A percentile compares a stretch with the other conserved stretches of the same genome.
phyloP scores from a whole-genome alignment of 2,113 vertebrate species.

The Tauraco erythrolophus region DNA sequence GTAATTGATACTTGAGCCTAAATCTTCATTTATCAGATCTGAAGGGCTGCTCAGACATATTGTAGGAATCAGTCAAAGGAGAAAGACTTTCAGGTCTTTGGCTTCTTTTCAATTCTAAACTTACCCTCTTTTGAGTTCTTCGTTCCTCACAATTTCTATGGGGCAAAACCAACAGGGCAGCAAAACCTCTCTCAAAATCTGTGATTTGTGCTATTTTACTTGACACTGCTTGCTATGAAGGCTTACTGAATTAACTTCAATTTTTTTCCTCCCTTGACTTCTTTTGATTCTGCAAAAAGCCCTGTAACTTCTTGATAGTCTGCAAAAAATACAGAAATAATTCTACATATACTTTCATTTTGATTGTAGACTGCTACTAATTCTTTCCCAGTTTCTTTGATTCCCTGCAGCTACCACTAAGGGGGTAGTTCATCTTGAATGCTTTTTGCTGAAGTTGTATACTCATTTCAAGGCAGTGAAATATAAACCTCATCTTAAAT shows the following conservation, averaged over 20 bases:
- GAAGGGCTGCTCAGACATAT: neutral
- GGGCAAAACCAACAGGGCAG: neutral
- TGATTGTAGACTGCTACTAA: neutral
- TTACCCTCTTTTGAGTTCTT: neutral
- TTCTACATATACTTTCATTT: neutral
- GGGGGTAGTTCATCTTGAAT: neutral
- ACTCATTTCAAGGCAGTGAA: neutral
- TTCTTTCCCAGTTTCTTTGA: neutral
- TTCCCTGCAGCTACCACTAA: neutral
- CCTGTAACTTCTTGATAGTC: neutral
- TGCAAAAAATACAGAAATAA: neutral
- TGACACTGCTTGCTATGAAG: neutral
- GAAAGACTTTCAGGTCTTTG: neutral
- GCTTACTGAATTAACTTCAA: neutral
- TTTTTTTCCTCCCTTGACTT: neutral
- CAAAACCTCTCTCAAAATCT: neutral
- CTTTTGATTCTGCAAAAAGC: neutral
- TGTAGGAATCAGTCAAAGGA: neutral
- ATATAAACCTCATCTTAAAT: neutral
- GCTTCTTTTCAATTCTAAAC: neutral
- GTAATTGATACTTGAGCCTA: neutral
- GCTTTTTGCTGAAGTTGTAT: neutral
- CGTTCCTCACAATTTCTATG: neutral
- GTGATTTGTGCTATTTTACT: neutral
- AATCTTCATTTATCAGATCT: neutral